These are phyloP conservation scores for Caerostris extrusa DNA, from an alignment of 1,140 invertebrate species.

Conservation along the genomic window DNA sequence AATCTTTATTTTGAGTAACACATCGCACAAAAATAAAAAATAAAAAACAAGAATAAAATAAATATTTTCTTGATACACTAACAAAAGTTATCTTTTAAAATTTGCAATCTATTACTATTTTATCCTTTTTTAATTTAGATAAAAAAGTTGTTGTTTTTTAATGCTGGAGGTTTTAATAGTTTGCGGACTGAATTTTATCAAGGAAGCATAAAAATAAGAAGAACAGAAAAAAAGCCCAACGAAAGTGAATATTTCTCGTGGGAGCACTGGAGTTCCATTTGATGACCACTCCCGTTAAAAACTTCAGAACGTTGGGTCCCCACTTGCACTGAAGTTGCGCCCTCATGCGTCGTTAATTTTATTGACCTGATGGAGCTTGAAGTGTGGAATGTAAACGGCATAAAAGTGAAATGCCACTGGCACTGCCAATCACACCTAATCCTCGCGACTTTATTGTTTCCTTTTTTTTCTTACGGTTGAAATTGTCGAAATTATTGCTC, in stretches of 20 bases:
- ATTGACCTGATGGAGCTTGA: conserved; percentile 18
- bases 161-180: neutral
- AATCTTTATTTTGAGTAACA: no score
- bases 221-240: neutral
- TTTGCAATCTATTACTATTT: neutral
- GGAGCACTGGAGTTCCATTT: conserved; percentile 18
- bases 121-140: neutral
- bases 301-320: neutral
- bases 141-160: neutral
- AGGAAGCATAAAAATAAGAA: no score
- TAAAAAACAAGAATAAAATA: no score
- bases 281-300: conserved; percentile 11
- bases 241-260: conserved; percentile 29
- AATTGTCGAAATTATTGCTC: neutral
- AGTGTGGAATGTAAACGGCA: conserved; percentile 28
- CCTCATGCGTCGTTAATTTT: conserved; percentile 38
- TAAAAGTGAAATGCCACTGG: conserved; percentile 26
- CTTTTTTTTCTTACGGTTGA: neutral
- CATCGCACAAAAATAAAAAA: no score
- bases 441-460: neutral
- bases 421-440: conserved; percentile 13
- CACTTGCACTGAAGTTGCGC: neutral
- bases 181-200: conserved; percentile 25
- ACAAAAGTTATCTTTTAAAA: no score
- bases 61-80: no score